Percentiles rank a stretch among this genome's conserved stretches.
Conservation (phyloP, 2,888 invertebrate species). For the Stenodema calcarata region DNA sequence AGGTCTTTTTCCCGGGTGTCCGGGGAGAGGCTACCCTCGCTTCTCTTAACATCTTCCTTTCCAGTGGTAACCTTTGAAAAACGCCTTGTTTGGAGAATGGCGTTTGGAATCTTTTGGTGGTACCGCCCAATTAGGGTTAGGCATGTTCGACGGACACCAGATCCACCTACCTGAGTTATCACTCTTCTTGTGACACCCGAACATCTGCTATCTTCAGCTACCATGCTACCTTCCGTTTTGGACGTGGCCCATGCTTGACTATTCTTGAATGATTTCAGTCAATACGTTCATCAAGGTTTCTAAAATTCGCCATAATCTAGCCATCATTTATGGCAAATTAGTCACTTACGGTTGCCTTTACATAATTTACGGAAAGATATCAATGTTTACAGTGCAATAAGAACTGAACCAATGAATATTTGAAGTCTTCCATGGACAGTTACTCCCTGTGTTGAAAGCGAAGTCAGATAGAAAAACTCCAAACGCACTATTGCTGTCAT, state of each 20-base stretch:
- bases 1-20: slow-evolving; percentile 32
- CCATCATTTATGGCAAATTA: no score
- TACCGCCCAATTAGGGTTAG: slow-evolving; percentile 19
- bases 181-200: neutral
- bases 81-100: slow-evolving; percentile 1
- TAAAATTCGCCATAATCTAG: no score
- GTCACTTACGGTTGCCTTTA: neutral
- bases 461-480: no score
- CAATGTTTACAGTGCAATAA: neutral
- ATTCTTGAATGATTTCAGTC: neutral
- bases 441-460: no score
- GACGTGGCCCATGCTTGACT: neutral
- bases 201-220: neutral
- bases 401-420: no score
- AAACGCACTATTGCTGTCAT: no score
- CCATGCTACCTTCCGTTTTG: neutral
- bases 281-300: no score
- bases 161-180: slow-evolving; percentile 31
- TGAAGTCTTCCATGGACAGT: neutral
- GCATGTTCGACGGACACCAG: neutral
- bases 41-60: slow-evolving; percentile 12
- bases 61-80: neutral
- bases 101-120: neutral
- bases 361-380: neutral
- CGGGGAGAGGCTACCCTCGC: neutral